Conservation (phyloP, 2,888 invertebrate species). For the Gastracanthus pulcherrimus region DNA sequence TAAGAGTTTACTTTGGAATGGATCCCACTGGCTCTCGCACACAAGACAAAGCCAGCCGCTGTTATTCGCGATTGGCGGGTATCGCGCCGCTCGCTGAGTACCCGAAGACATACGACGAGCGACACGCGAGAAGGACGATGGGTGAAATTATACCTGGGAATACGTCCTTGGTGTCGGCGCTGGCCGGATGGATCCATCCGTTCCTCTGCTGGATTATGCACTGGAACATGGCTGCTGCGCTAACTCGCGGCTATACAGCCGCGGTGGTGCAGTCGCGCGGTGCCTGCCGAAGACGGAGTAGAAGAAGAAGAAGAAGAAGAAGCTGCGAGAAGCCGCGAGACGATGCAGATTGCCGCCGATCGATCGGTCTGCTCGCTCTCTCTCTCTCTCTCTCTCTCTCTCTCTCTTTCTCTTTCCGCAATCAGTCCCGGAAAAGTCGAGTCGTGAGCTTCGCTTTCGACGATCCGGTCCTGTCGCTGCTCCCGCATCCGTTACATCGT, state of each 20-base stretch:
- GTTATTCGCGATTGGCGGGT: too few species aligned
- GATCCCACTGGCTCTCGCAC: too few species aligned
- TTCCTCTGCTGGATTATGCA: slow-evolving; percentile 90
- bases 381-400: slow-evolving; percentile 3
- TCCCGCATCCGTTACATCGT: too few species aligned
- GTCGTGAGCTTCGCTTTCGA: too few species aligned
- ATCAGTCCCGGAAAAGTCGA: too few species aligned
- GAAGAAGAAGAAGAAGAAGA: neutral
- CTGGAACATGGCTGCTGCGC: slow-evolving; percentile 85
- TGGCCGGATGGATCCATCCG: slow-evolving; percentile 86
- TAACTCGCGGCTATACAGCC: neutral
- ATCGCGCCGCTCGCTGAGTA: too few species aligned
- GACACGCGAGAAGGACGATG: too few species aligned
- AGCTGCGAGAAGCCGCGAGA: neutral
- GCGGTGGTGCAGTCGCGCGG: neutral
- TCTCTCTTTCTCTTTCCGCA: too few species aligned
- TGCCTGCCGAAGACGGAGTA: neutral
- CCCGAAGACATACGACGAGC: too few species aligned
- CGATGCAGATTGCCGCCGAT: neutral
- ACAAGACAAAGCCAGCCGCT: too few species aligned
- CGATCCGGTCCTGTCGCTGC: too few species aligned
- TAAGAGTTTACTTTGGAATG: too few species aligned
- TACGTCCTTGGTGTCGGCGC: slow-evolving; percentile 85
- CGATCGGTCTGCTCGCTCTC: neutral
- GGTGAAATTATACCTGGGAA: slow-evolving; percentile 87